Evolutionary conservation across 2,888 invertebrate genomes (phyloP).

Genomic region (Melinopterus prodromus): DNA sequence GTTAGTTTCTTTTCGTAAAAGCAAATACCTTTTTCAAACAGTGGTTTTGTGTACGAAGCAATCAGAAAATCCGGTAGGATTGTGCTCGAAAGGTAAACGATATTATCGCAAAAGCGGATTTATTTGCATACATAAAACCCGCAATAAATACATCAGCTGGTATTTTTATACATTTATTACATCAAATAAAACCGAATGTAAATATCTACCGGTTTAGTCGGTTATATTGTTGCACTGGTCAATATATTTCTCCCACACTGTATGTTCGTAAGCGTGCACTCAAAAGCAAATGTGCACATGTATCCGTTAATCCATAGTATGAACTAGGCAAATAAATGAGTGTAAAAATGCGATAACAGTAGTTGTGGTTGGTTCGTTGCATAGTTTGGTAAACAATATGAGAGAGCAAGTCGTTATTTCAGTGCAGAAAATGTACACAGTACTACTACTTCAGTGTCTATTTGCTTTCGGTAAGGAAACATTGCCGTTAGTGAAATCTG

Average conservation of each 20-base stretch:
- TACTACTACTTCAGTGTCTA: background rate
- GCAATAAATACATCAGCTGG: slow-evolving; percentile 4
- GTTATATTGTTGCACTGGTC: background rate
- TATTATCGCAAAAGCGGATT: slow-evolving; percentile 4
- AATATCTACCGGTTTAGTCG: background rate
- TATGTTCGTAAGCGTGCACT: background rate
- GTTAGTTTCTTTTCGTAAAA: background rate
- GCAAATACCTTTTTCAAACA: background rate
- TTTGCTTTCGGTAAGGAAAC: slow-evolving; percentile 4
- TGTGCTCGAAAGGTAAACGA: background rate
- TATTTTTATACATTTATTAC: background rate
- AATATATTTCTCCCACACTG: background rate
- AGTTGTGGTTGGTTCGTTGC: background rate
- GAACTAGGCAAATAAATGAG: background rate
- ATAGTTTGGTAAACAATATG: background rate
- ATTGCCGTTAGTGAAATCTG: slow-evolving; percentile 4
- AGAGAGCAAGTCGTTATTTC: background rate
- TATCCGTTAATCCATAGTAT: background rate
- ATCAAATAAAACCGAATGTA: background rate
- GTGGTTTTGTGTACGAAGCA: background rate
- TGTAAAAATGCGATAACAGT: slow-evolving; percentile 4
- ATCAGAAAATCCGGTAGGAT: background rate
- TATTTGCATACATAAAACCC: background rate
- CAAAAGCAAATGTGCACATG: background rate
- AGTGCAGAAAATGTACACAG: background rate